Evolutionary conservation across 2,113 vertebrate species (phyloP).

Genomic region (Haplochromis burtoni): DNA sequence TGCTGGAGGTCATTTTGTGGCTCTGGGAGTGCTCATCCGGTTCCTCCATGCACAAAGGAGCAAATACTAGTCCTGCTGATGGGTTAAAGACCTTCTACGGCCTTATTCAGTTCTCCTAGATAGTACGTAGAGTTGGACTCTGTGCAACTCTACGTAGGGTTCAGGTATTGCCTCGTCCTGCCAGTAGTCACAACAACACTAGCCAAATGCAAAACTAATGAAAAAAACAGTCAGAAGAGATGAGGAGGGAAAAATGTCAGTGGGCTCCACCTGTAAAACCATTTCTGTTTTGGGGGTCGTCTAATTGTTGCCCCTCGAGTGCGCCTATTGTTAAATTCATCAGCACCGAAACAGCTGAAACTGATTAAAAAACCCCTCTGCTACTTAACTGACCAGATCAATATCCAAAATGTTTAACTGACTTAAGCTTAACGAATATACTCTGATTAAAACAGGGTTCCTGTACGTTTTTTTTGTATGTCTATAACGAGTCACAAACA

Average conservation of each 20-base stretch:
- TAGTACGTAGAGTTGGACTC: not conserved
- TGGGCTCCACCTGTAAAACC: not conserved
- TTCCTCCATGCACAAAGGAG: not conserved
- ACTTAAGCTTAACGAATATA: not conserved
- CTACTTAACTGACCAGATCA: not conserved
- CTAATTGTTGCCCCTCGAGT: not conserved
- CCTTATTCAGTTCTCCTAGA: not conserved
- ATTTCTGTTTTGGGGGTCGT: not conserved
- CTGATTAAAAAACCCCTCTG: rapidly evolving
- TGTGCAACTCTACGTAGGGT: not conserved
- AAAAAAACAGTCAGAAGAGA: not conserved
- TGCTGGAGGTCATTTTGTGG: not conserved
- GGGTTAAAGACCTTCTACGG: not conserved
- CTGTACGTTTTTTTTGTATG: rapidly evolving
- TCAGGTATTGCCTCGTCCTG: not conserved
- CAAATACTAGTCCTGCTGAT: not conserved
- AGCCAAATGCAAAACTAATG: not conserved
- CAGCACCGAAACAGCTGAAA: not conserved
- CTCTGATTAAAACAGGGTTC: not conserved
- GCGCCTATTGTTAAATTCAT: not conserved
- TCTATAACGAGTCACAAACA: not conserved
- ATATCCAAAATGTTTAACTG: not conserved
- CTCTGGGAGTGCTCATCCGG: not conserved
- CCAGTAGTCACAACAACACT: not conserved
- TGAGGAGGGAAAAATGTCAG: not conserved